Conservation (phyloP, 1,140 invertebrate genomes). For the Littorina saxatilis region DNA sequence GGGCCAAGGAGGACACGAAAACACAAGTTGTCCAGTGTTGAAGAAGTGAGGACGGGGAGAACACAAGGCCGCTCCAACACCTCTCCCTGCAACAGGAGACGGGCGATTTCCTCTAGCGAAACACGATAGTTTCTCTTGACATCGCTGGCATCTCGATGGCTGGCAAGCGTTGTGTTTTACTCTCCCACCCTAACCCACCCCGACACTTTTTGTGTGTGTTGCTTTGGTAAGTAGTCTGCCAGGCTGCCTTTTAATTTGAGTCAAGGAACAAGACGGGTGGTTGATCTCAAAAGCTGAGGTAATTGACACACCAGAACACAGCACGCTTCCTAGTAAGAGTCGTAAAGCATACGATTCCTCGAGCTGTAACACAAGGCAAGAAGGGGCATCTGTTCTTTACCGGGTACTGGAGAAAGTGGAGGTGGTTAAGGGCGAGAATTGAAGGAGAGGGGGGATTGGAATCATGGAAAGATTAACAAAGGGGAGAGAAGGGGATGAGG, state of each 20-base stretch:
- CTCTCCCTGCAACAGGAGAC: not conserved
- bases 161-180: slow-evolving; percentile 26
- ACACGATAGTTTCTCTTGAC: slow-evolving; percentile 17
- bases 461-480: no score
- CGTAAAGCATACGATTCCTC: no score
- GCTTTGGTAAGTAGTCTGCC: no score
- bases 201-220: not conserved
- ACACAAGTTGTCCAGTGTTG: not conserved
- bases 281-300: no score
- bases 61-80: not conserved
- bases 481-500: no score
- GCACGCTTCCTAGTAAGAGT: no score
- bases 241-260: no score
- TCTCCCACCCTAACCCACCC: not conserved
- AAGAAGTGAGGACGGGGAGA: not conserved
- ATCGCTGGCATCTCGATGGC: slow-evolving; percentile 24
- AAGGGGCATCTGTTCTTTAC: not conserved
- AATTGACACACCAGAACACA: no score
- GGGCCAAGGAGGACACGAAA: not conserved
- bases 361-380: not conserved
- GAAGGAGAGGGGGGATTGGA: no score
- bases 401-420: no score
- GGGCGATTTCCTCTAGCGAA: slow-evolving; percentile 13
- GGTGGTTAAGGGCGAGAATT: no score
- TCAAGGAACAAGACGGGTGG: no score